Evolutionary conservation across 2,113 vertebrate genomes (phyloP), one percentile per base, ranked within the genome.

Genomic region (Tyrannus savana): DNA sequence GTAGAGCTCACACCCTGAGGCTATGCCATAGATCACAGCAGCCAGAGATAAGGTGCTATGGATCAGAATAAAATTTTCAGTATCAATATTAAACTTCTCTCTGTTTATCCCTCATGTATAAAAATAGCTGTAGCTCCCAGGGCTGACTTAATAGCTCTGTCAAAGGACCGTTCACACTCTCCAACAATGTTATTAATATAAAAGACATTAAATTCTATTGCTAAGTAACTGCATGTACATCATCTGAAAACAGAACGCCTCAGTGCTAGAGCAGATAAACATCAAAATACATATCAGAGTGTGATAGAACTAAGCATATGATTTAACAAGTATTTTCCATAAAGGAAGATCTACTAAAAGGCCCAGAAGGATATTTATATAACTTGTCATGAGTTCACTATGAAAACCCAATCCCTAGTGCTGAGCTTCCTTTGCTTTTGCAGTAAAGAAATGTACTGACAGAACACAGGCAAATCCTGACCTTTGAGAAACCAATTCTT

Each of bases 91-190:
- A 92, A 94, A 85, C 56, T 86, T 87, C 49, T 88, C 19, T 59
- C 58, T 94, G 41, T 85, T 93, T 90, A 56, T 83, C 78, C 62
- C 53, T 85, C 53, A 83, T n/a, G 31, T 46, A 66, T 85, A 94
- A 94, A 97, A 96, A 94, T 87, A 97, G 78, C 87, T 78, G 66
- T 64, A 87, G 81, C 66, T 95, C 31, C 74, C 67, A 84, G 71
- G 87, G 69, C 62, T 94, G 81, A 69, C 89, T 95, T 96, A 95
- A 96, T 82, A 95, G 91, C 58, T 89, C 90, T 94, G 92, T 88
- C 63, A 88, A 92, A 95, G 85, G 63, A 76, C 93, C 2, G 6
- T 91, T 93, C 41, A 1, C 92, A 93, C 72, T 83, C 90, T 95
- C 64, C 47, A 91, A 77, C 84, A 77, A 85, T 23, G 35, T 46